Evolutionary conservation across 2,888 invertebrate genomes (phyloP), one percentile per base, ranked within the genome.

Genomic region (Caenorhabditis sp.): DNA sequence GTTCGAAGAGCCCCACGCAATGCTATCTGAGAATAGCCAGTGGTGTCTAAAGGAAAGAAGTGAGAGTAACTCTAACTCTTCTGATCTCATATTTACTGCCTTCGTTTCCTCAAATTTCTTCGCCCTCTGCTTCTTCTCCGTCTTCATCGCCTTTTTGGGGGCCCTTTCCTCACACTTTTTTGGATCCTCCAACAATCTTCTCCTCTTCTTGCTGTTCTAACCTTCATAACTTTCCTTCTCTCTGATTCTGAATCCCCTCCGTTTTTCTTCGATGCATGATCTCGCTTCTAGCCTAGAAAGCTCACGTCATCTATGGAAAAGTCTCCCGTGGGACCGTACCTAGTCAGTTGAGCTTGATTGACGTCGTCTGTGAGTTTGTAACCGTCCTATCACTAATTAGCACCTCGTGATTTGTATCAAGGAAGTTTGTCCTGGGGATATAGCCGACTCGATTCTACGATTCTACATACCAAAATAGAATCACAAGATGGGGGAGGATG

Each of bases 1-100:
- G 63, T 63, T 61, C 6, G 12, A 5, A 10, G 47, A 47, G 47
- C 6, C 47, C 47, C 47, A 47, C 47, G 47, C 47, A 47, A 47
- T 47, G 19, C 19, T 47, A 47, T 19, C 47, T 47, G 47, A 47
- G 19, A 10, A 47, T 47, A 47, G 19, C n/a, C 19, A 19, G 47
- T 38, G 38, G 38, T 38, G 38, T 38, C 38, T 38, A 6, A n/a
- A 7, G 12, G 12, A 38, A 38, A 38, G 12, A 38, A 38, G 38
- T 38, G 38, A 38, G 38, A 38, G 38, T 38, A 38, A 38, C 38
- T 38, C 38, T 38, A 38, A 38, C 38, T 38, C 38, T 38, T 38
- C 38, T 38, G 38, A 38, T 38, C 38, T 38, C 38, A 38, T 38
- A 38, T 38, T 47, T 47, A 47, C 19, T 47, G n/a, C 19, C 19